Percentiles rank a stretch among this genome's conserved stretches.
phyloP scores from a whole-genome alignment of 2,888 invertebrate species.

The Archips xylosteana region DNA sequence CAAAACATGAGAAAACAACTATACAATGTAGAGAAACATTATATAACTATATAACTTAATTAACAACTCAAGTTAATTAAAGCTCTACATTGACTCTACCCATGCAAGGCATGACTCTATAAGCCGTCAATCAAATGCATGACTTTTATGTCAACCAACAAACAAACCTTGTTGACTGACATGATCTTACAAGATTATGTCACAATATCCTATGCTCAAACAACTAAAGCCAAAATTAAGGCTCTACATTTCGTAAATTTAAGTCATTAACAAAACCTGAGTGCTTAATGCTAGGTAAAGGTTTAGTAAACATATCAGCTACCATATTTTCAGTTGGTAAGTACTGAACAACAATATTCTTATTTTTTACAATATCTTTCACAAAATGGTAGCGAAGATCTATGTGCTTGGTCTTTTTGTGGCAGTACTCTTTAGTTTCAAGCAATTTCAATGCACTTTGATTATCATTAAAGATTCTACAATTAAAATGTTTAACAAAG shows the following conservation, averaged over 20 bases:
- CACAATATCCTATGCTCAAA: not conserved
- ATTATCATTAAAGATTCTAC: slow-evolving; percentile 38
- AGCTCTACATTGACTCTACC: slow-evolving; percentile 10
- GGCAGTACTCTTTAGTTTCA: slow-evolving; percentile 39
- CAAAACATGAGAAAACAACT: slow-evolving; percentile 11
- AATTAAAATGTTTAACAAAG: slow-evolving; percentile 28
- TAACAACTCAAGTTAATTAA: slow-evolving; percentile 13
- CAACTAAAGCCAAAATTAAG: not conserved
- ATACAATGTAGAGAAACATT: slow-evolving; percentile 15
- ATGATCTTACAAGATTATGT: not conserved
- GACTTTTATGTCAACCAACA: slow-evolving; percentile 8
- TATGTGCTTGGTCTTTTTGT: slow-evolving; percentile 27
- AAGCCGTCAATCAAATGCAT: not conserved
- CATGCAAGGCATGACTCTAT: not conserved
- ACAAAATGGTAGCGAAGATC: slow-evolving; percentile 40
- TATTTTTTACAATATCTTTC: slow-evolving; percentile 23
- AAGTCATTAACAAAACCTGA: no score
- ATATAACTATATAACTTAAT: slow-evolving; percentile 8
- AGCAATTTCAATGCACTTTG: slow-evolving; percentile 41
- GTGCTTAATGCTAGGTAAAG: no score
- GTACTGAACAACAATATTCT: not conserved
- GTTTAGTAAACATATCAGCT: no score
- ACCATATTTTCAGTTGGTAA: no score
- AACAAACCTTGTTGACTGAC: not conserved
- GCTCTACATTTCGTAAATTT: no score